Conservation (phyloP, 2,797 vertebrate genomes). For the Petrocephalus sullivani region DNA sequence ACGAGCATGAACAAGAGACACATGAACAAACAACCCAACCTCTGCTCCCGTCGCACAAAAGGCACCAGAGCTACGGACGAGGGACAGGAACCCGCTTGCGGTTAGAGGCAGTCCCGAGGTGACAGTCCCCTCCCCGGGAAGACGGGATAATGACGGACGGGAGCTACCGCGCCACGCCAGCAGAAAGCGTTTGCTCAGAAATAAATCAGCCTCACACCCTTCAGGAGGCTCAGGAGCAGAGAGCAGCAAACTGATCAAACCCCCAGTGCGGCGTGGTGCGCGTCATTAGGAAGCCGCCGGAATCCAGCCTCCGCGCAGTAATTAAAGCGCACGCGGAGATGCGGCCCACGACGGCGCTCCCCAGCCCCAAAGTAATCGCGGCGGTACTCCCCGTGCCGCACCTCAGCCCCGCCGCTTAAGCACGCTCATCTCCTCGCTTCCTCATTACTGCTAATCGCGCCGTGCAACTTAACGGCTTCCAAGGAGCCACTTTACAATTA, state of each 20-base stretch:
- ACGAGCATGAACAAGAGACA: background rate
- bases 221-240: background rate
- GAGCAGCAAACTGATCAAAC: slow-evolving; percentile 14
- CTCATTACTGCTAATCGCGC: slow-evolving; percentile 52
- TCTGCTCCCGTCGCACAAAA: background rate
- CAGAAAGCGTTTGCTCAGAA: background rate
- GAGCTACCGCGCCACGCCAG: background rate
- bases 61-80: background rate
- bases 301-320: slow-evolving; percentile 6
- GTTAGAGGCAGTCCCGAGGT: background rate
- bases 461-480: slow-evolving; percentile 38
- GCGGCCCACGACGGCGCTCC: background rate
- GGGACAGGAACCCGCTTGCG: background rate
- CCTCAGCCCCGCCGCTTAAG: background rate
- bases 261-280: background rate
- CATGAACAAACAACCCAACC: background rate
- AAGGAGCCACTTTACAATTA: slow-evolving; percentile 51
- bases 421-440: slow-evolving; percentile 14
- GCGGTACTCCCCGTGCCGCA: background rate
- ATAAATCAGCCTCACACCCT: background rate
- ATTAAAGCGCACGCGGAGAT: slow-evolving; percentile 16
- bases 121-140: background rate
- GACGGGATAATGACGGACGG: background rate
- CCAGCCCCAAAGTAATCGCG: background rate
- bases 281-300: background rate